phyloP scores from a whole-genome alignment of 2,797 vertebrate genomes.

The Peromyscus melanophrys region DNA sequence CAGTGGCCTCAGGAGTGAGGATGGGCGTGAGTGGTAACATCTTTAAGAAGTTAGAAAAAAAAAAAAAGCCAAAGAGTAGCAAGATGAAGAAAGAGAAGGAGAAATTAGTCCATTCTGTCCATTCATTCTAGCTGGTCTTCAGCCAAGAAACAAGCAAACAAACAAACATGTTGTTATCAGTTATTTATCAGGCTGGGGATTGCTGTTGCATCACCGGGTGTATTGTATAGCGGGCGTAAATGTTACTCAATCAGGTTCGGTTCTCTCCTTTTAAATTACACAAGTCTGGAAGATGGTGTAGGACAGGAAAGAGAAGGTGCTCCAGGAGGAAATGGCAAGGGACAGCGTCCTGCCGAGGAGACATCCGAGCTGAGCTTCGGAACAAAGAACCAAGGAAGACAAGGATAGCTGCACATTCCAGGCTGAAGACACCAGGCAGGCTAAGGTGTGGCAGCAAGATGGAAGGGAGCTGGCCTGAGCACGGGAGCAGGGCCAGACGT shows the following conservation, averaged over 20 bases:
- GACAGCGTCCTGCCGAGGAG: not conserved
- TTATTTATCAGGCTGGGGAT: not conserved
- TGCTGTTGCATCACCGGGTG: not conserved
- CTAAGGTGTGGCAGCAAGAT: not conserved
- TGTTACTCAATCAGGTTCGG: not conserved
- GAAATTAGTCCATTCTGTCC: not conserved
- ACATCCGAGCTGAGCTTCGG: not conserved
- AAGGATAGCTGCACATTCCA: not conserved
- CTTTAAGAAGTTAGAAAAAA: constrained; percentile 3
- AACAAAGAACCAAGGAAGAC: not conserved
- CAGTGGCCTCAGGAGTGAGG: not conserved
- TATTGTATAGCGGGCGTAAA: not conserved
- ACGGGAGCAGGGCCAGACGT: fast-evolving
- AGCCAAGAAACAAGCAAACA: constrained; percentile 21
- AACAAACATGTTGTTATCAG: not conserved
- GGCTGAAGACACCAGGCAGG: not conserved
- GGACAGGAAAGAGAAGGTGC: not conserved
- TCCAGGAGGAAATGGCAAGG: not conserved
- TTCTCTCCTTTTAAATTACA: not conserved
- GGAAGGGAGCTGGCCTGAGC: too few relatives aligned
- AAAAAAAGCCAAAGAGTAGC: not conserved
- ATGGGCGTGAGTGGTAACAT: not conserved
- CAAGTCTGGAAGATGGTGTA: not conserved
- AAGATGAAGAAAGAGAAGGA: not conserved
- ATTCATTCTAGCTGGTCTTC: not conserved